Evolutionary conservation across 2,113 vertebrate genomes (phyloP), one percentile per base, ranked within the genome.

Genomic region (Saccopteryx bilineata): DNA sequence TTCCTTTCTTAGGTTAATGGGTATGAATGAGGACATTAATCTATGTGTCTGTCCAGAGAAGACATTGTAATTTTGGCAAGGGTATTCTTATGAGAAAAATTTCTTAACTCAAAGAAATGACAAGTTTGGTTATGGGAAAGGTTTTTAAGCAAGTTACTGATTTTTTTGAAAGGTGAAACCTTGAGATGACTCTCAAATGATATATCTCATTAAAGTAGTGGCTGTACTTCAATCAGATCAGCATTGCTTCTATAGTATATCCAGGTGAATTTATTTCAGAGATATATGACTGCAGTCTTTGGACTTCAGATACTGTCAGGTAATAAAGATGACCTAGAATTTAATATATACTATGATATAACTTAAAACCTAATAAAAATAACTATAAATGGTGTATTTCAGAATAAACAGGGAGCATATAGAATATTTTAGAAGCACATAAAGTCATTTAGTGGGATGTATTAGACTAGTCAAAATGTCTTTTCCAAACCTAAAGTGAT

Each of bases 361-460:
- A 71, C 71, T 93, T 93, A 83, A 96, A 95, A 78, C 7, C 9
- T n/a, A 90, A 60, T 75, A 74, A 60, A 79, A 92, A 60, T 31
- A 83, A 74, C 5, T 87, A 2, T 28, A 81, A 66, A 7, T 60
- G 10, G 9, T 7, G 7, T 33, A 66, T 61, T 71, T 1, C 69
- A 80, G 54, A 92, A 14, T 56, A 78, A 76, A 14, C 2, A 83
- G 69, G 7, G 17, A 13, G 61, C 4, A 2, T 54, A 66, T 14
- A 28, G 2, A 5, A 68, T 39, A 52, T 92, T 95, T 94, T 66
- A 50, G 28, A 91, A 89, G 75, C 2, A 74, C n/a, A 18, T 54
- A 7, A 90, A 89, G 33, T 79, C 17, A 86, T 80, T 87, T n/a
- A 84, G 3, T 6, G 9, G 14, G n/a, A 46, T 90, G 28, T 87